Percentiles rank a stretch among this genome's conserved stretches.
Evolutionary conservation across 1,140 invertebrate species (phyloP).

Genomic region (Propsilocerus akamusi): DNA sequence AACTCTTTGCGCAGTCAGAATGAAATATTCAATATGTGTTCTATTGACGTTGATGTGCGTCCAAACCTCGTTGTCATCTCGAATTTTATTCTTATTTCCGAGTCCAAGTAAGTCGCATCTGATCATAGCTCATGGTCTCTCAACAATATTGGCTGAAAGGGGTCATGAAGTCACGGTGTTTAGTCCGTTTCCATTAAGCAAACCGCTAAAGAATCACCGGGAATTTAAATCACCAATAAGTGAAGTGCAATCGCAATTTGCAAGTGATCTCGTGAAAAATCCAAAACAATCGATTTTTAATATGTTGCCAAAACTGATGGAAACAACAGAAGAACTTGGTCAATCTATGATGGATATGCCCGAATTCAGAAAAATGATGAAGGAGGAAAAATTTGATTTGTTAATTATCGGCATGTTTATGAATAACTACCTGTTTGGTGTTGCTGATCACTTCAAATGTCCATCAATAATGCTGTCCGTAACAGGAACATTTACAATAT

Average conservation of each 20-base stretch:
- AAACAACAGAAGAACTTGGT: neutral
- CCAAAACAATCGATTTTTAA: neutral
- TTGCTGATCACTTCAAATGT: slow-evolving; percentile 14
- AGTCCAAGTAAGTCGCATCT: slow-evolving; percentile 12
- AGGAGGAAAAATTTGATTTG: slow-evolving; percentile 14
- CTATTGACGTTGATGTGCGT: neutral
- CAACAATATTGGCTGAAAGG: slow-evolving; percentile 9
- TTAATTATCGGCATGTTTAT: slow-evolving; percentile 17
- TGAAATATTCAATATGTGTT: neutral
- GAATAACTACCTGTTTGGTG: slow-evolving; percentile 17
- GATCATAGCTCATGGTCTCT: slow-evolving; percentile 10
- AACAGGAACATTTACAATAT: slow-evolving; percentile 5
- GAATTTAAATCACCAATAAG: neutral
- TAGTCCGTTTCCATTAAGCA: slow-evolving; percentile 2
- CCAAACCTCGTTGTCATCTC: neutral
- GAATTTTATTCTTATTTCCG: slow-evolving; percentile 13
- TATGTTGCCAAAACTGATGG: neutral
- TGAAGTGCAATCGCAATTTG: neutral
- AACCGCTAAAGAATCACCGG: neutral
- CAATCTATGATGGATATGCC: neutral
- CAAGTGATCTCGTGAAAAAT: neutral
- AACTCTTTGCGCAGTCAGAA: neutral
- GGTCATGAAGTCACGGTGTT: slow-evolving; percentile 15
- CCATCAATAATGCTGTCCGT: slow-evolving; percentile 15
- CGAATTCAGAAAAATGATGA: neutral